These are phyloP conservation scores for Laupala kohalensis DNA, from an alignment of 1,140 invertebrate genomes.

Conservation along the genomic window DNA sequence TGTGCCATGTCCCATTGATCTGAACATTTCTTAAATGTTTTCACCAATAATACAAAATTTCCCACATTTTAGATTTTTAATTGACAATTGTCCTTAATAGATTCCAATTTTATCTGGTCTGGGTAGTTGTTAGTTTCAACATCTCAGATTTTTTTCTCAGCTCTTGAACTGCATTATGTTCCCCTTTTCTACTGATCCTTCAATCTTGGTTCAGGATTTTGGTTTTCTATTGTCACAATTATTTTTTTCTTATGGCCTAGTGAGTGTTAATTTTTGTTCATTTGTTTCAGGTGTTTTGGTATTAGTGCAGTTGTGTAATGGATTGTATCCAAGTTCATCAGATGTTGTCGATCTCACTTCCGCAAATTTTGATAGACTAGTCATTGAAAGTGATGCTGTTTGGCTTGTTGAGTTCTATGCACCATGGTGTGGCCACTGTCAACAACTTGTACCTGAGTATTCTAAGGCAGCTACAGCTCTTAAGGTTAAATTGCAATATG, in stretches of 20 bases:
- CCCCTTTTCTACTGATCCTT: not conserved
- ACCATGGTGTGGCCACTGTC: conserved; percentile 85
- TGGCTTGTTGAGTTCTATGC: conserved; percentile 94
- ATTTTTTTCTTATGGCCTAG: not conserved
- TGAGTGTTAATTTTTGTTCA: not conserved
- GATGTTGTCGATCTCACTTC: conserved; percentile 86
- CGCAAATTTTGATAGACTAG: conserved; percentile 77
- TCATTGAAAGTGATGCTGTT: conserved; percentile 69
- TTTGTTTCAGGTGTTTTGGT: not conserved
- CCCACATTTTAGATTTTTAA: not conserved
- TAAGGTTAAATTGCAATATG: conserved; percentile 42
- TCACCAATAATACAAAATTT: not conserved
- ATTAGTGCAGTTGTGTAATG: not conserved
- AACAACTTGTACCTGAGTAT: conserved; percentile 72
- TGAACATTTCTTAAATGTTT: not conserved
- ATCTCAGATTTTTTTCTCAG: not conserved
- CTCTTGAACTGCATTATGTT: not conserved
- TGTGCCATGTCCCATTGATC: not conserved
- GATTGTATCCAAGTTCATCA: conserved; percentile 60
- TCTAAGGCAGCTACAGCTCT: conserved; percentile 75
- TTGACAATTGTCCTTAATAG: no score
- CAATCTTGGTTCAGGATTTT: no score
- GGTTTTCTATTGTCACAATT: not conserved
- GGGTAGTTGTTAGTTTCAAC: not conserved
- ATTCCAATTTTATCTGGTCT: not conserved